These are phyloP conservation scores for Tyto alba DNA, from an alignment of 2,113 vertebrate species.

Conservation along the genomic window DNA sequence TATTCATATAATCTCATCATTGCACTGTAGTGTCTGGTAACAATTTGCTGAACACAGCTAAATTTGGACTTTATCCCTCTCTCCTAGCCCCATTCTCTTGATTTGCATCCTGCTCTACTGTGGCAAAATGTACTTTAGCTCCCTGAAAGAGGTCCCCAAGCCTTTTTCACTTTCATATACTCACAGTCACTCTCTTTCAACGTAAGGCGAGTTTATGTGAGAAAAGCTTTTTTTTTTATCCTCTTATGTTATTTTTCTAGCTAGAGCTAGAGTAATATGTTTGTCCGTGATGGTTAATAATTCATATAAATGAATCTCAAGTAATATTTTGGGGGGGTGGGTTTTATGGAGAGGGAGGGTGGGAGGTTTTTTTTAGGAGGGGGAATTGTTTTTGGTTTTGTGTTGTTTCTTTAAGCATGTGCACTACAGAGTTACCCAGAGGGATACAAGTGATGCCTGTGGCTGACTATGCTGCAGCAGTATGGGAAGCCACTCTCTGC, in stretches of 20 bases:
- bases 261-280: conserved; percentile 50
- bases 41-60: conserved; percentile 27
- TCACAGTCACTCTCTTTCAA: background rate
- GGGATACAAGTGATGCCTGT: background rate
- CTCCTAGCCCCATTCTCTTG: background rate
- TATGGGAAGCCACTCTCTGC: background rate
- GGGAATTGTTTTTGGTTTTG: background rate
- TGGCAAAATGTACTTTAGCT: conserved; percentile 20
- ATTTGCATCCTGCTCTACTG: conserved; percentile 1
- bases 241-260: conserved; percentile 30
- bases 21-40: conserved; percentile 39
- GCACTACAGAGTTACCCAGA: conserved; percentile 44
- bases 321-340: conserved; percentile 25
- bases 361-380: background rate
- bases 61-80: conserved; percentile 1
- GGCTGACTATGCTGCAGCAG: background rate
- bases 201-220: background rate
- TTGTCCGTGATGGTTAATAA: conserved; percentile 31
- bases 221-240: background rate
- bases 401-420: conserved; percentile 45
- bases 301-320: conserved; percentile 47
- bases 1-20: conserved; percentile 19
- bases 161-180: background rate
- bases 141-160: background rate
- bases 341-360: background rate